Base-by-base conservation (phyloP, 2,113 vertebrate genomes). In the Malurus alboscapulatus region DNA sequence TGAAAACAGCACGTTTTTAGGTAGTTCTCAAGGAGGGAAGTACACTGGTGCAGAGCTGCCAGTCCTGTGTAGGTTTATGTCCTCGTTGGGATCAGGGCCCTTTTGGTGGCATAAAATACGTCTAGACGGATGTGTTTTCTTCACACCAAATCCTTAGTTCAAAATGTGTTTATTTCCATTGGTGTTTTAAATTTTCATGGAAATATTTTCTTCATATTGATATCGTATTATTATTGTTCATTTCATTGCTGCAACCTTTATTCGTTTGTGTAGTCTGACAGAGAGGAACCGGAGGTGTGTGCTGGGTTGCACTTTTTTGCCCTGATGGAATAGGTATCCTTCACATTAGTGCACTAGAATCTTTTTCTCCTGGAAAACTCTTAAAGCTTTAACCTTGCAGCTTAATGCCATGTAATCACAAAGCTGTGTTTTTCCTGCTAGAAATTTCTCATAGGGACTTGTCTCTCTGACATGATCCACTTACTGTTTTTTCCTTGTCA, bases 381-480 rank as follows among this genome's bases (percentile, higher is more conserved):
- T 81, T 87, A 58, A 55, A 84, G 54, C 48, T 86, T 84, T 50
- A 77, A 71, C 69, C 88, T 84, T 65, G 62, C 59, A 82, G 55
- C 26, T 94, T 87, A 68, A 2, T 81, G 50, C 80, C 18, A 4
- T 62, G 75, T 79, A 86, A 71, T 89, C 8, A 1, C 40, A 88
- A 77, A 84, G 79, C 92, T 67, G 62, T 79, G 67, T 50, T 93
- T 94, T 91, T 80, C 71, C 81, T 89, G 81, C 91, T 92, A 87
- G 94, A 94, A 94, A 73, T 93, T 96, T 95, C 91, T 94, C 69
- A 68, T 5, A 90, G 66, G 65, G 91, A 44, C 79, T 76, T 66
- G 59, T 89, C 50, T 94, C 13, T 27, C 67, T 94, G 94, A 96
- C 87, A 65, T 79, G 87, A 96, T 94, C 95, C 84, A 94, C 89